Percentiles rank a stretch among this genome's conserved stretches.
Conservation (phyloP, 2,888 invertebrate genomes). For the Pandemis cinnamomeana region DNA sequence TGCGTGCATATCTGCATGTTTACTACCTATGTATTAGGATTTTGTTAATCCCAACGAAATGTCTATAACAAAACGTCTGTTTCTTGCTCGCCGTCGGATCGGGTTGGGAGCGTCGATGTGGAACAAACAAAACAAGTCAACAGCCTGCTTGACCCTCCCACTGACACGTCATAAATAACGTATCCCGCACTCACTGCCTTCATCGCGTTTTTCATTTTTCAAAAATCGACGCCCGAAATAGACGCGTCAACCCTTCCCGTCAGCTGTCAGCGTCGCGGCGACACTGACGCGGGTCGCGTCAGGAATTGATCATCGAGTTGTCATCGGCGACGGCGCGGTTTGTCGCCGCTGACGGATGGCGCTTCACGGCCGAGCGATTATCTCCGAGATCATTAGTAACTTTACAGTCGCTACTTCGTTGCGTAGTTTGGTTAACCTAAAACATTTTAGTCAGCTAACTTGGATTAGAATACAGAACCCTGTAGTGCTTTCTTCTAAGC, state of each 20-base stretch:
- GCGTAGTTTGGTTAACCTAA: not conserved
- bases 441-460: too few relatives aligned
- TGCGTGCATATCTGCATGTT: too few relatives aligned
- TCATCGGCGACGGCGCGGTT: conserved; percentile 7
- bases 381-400: not conserved
- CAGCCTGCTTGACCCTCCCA: not conserved
- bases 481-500: too few relatives aligned
- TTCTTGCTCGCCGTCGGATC: not conserved
- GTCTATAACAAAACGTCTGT: too few relatives aligned
- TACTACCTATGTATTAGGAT: too few relatives aligned
- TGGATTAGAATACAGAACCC: too few relatives aligned
- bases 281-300: conserved; percentile 27
- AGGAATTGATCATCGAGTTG: conserved; percentile 18
- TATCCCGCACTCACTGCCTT: not conserved
- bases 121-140: not conserved
- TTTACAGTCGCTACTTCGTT: not conserved
- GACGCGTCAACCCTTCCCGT: conserved; percentile 22
- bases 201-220: conserved; percentile 18
- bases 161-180: conserved; percentile 5
- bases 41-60: too few relatives aligned
- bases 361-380: not conserved
- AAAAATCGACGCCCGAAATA: conserved; percentile 21
- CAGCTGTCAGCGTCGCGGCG: conserved; percentile 10
- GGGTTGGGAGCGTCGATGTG: not conserved
- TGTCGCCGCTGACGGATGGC: conserved; percentile 14